Conservation (phyloP, 2,797 vertebrate genomes). For the Sebastiscus tertius region DNA sequence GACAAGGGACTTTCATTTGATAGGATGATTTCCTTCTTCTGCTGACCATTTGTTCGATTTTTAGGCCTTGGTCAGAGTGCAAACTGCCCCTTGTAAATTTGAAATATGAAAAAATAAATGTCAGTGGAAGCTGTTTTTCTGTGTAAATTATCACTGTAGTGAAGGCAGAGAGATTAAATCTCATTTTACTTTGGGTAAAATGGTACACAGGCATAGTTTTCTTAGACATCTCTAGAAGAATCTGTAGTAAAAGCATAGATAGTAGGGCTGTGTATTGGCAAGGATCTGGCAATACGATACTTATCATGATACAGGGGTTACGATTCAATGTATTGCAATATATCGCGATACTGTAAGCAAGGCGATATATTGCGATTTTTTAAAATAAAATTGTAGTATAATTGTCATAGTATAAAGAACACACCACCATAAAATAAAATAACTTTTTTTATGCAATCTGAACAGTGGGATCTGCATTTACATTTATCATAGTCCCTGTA, state of each 20-base stretch:
- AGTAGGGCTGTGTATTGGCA: too few relatives aligned
- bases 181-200: background rate
- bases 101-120: background rate
- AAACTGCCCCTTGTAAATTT: background rate
- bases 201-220: background rate
- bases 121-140: background rate
- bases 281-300: too few relatives aligned
- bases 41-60: conserved; percentile 30
- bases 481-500: too few relatives aligned
- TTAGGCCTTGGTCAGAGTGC: background rate
- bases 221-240: background rate
- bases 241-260: background rate
- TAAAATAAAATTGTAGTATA: fast-evolving
- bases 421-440: too few relatives aligned
- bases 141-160: background rate
- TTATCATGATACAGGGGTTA: too few relatives aligned
- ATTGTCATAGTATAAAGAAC: too few relatives aligned
- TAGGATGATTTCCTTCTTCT: background rate
- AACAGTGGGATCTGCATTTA: too few relatives aligned
- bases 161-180: background rate
- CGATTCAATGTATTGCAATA: too few relatives aligned
- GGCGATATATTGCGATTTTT: too few relatives aligned
- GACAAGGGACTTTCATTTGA: conserved; percentile 4
- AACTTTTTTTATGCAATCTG: too few relatives aligned
- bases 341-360: too few relatives aligned